These are phyloP conservation scores for Ennomos fuscantarius DNA, from an alignment of 2,888 invertebrate genomes.

Conservation along the genomic window DNA sequence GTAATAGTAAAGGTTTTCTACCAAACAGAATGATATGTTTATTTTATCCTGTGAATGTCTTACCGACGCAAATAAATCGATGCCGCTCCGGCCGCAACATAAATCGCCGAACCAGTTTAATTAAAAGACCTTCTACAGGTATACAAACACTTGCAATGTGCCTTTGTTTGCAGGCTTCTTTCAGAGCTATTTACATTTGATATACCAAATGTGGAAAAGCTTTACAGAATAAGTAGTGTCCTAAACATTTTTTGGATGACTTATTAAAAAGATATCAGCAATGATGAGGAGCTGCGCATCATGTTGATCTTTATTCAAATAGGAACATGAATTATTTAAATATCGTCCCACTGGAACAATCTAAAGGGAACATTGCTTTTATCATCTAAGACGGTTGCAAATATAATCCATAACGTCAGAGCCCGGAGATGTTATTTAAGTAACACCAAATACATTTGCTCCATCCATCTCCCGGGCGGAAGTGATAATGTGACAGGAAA, in stretches of 20 bases:
- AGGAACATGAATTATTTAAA: background rate
- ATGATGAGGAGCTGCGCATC: no score
- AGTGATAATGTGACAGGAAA: slow-evolving; percentile 42
- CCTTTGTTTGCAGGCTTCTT: slow-evolving; percentile 23
- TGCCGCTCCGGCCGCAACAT: slow-evolving; percentile 35
- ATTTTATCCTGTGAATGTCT: slow-evolving; percentile 1
- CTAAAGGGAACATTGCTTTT: slow-evolving; percentile 8
- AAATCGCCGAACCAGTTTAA: slow-evolving; percentile 40
- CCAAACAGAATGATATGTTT: background rate
- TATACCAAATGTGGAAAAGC: no score
- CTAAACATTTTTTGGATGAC: no score
- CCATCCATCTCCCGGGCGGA: slow-evolving; percentile 37
- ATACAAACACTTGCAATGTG: slow-evolving; percentile 35
- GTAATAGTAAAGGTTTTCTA: no score
- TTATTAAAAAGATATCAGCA: no score
- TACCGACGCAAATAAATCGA: slow-evolving; percentile 34
- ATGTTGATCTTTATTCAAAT: no score
- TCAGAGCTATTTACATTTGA: background rate
- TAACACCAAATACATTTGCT: slow-evolving; percentile 33
- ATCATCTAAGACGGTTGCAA: slow-evolving; percentile 14
- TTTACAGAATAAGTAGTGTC: no score
- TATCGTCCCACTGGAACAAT: background rate
- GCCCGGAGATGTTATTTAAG: slow-evolving; percentile 26
- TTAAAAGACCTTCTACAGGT: slow-evolving; percentile 40
- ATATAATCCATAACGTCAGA: slow-evolving; percentile 24